Percentiles rank a stretch among this genome's conserved stretches.
Evolutionary conservation across 1,140 invertebrate genomes (phyloP).

Genomic region (Drosophila busckii): DNA sequence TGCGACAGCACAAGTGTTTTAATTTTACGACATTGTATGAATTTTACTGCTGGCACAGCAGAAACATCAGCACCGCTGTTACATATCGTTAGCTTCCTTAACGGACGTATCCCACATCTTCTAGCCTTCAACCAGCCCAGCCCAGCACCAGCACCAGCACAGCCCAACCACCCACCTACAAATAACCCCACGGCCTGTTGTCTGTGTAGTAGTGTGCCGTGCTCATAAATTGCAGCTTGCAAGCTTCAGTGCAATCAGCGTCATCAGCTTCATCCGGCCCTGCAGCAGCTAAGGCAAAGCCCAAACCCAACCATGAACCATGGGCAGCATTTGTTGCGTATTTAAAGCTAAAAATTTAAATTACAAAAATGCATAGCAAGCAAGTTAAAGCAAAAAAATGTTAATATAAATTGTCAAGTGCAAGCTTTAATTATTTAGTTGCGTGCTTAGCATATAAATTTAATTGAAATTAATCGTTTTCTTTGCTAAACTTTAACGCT

Average conservation of each 20-base stretch:
- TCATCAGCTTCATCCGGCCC: constrained; percentile 74
- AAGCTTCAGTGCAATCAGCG: constrained; percentile 75
- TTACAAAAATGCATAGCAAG: background rate
- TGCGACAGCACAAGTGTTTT: constrained; percentile 74
- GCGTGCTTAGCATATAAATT: no score
- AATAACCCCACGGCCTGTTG: constrained; percentile 6
- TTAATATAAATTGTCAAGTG: no score
- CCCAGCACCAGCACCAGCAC: background rate
- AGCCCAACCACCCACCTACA: background rate
- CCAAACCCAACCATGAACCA: constrained; percentile 31
- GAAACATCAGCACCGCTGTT: constrained; percentile 73
- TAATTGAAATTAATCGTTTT: no score
- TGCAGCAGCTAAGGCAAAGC: constrained; percentile 18
- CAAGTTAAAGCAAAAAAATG: no score
- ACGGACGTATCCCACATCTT: constrained; percentile 72
- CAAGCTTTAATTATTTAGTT: no score
- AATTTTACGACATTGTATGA: constrained; percentile 79
- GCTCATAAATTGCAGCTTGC: constrained; percentile 75
- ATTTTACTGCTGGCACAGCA: constrained; percentile 78
- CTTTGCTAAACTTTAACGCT: no score
- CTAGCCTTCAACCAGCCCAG: background rate
- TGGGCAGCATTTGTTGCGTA: background rate
- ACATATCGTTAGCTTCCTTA: constrained; percentile 76
- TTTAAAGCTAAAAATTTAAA: constrained; percentile 33
- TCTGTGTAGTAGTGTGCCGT: constrained; percentile 40